A percentile compares a stretch with the other conserved stretches of the same genome.
Conservation (phyloP, 2,888 invertebrate species). For the Xanthia togata region DNA sequence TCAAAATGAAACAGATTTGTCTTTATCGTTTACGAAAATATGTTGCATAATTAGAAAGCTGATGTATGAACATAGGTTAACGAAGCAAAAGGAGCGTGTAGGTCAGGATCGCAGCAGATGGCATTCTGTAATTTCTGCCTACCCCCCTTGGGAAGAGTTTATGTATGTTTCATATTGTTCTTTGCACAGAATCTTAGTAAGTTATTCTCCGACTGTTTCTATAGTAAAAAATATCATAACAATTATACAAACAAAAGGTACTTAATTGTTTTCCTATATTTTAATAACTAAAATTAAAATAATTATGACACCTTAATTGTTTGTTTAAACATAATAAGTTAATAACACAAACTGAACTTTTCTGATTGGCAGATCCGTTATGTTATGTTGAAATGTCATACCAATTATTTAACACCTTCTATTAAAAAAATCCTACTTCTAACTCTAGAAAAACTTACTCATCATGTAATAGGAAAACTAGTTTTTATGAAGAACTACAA, state of each 20-base stretch:
- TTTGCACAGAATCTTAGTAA: too few relatives aligned
- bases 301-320: constrained; percentile 51
- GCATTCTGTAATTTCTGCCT: too few relatives aligned
- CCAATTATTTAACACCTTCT: constrained; percentile 50
- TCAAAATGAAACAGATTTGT: too few relatives aligned
- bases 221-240: not conserved
- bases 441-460: constrained; percentile 24
- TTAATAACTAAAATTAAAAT: constrained; percentile 46
- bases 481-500: not conserved
- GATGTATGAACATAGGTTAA: too few relatives aligned
- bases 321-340: constrained; percentile 41
- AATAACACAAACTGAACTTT: constrained; percentile 35
- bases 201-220: not conserved
- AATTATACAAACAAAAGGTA: not conserved
- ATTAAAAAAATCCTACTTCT: constrained; percentile 4
- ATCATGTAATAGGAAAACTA: constrained; percentile 7
- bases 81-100: too few relatives aligned
- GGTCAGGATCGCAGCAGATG: too few relatives aligned
- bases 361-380: constrained; percentile 51
- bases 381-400: constrained; percentile 47
- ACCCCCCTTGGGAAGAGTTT: too few relatives aligned
- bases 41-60: too few relatives aligned
- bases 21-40: too few relatives aligned
- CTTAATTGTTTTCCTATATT: constrained; percentile 3
- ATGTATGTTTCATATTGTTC: too few relatives aligned